Evolutionary conservation across 2,797 vertebrate genomes (phyloP).

Genomic region (Cirrhinus mrigala): DNA sequence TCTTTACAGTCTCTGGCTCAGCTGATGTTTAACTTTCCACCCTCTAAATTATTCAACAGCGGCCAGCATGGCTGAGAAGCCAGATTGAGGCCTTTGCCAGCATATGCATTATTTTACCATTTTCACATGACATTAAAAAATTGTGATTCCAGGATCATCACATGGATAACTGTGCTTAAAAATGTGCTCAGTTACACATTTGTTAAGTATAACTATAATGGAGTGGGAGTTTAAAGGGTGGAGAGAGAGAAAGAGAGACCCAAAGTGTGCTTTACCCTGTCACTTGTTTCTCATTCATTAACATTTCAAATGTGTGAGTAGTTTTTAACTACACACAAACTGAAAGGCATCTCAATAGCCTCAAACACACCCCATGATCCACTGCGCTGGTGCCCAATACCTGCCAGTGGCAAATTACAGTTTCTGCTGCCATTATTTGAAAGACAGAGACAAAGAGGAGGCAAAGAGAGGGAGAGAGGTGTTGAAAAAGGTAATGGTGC

Average conservation of each 20-base stretch:
- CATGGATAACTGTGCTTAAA: neutral
- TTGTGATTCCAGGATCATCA: neutral
- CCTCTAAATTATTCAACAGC: slow-evolving; percentile 11
- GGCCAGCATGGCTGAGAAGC: slow-evolving; percentile 13
- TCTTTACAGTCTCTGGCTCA: slow-evolving; percentile 27
- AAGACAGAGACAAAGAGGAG: neutral
- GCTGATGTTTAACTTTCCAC: slow-evolving; percentile 14
- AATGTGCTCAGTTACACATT: neutral
- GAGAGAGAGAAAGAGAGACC: neutral
- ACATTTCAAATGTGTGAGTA: slow-evolving; percentile 9
- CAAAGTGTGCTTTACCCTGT: neutral
- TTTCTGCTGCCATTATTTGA: slow-evolving; percentile 36
- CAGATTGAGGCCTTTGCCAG: neutral
- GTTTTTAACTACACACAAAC: neutral
- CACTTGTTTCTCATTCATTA: neutral
- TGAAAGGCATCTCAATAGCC: slow-evolving; percentile 6
- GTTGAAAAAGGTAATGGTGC: neutral
- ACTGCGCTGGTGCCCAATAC: neutral
- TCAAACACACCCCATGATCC: neutral
- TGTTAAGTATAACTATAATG: neutral
- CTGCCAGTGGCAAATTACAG: slow-evolving; percentile 13
- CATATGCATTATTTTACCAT: slow-evolving; percentile 8
- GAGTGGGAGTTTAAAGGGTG: neutral
- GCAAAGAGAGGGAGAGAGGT: slow-evolving; percentile 7
- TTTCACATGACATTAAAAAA: neutral